Evolutionary conservation across 2,797 vertebrate genomes (phyloP).

Genomic region (Glossophaga mutica): DNA sequence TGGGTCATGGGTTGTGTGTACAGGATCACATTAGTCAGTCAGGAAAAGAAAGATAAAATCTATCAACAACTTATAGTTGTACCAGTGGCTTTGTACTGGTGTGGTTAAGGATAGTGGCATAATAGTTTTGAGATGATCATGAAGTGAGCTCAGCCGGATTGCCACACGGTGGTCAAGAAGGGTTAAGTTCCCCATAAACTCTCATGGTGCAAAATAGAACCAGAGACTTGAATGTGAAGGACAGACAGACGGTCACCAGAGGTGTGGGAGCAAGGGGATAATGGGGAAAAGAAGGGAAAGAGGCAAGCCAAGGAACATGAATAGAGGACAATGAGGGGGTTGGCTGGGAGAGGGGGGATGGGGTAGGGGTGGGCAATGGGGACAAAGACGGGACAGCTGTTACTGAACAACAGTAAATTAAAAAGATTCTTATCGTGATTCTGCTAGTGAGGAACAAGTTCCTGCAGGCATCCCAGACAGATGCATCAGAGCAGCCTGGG

Average conservation of each 20-base stretch:
- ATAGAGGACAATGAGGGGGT: too few species aligned
- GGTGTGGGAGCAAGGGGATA: too few species aligned
- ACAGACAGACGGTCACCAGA: too few species aligned
- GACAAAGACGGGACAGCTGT: too few species aligned
- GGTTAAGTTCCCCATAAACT: background rate
- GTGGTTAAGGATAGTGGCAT: background rate
- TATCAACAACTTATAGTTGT: background rate
- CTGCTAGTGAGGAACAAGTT: background rate
- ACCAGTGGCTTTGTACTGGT: background rate
- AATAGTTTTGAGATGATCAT: background rate
- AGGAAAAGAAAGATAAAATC: background rate
- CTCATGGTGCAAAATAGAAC: background rate
- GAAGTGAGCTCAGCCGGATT: background rate
- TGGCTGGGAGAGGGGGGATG: too few species aligned
- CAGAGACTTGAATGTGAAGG: too few species aligned
- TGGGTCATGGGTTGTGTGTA: background rate
- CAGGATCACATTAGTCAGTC: background rate
- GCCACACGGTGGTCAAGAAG: background rate
- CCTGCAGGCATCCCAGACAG: background rate
- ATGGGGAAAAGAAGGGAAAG: too few species aligned
- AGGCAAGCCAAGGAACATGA: too few species aligned
- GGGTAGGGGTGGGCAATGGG: too few species aligned
- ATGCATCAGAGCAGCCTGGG: background rate
- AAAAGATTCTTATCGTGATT: background rate
- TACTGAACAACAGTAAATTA: too few species aligned